Conservation (phyloP, 1,140 invertebrate species). For the Drosophila serrata region DNA sequence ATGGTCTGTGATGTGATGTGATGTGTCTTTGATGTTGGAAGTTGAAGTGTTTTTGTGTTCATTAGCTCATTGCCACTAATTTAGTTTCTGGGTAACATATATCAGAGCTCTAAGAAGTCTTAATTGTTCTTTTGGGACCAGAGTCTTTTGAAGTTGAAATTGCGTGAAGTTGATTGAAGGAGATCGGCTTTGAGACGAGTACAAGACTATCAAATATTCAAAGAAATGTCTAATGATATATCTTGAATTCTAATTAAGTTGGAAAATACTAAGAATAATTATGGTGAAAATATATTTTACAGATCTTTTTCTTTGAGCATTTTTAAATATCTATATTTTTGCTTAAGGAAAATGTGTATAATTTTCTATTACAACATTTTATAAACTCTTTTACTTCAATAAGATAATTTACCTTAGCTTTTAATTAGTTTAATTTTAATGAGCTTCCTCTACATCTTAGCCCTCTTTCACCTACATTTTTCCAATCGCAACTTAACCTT, state of each 20-base stretch:
- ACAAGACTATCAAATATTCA: conserved; percentile 4
- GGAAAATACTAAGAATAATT: conserved; percentile 10
- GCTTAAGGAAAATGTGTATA: background rate
- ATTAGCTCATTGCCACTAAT: conserved; percentile 72
- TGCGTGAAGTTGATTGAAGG: conserved; percentile 11
- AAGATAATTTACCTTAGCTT: background rate
- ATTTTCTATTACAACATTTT: background rate
- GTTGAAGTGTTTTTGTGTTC: conserved; percentile 68
- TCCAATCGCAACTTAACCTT: conserved; percentile 66
- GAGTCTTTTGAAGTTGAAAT: conserved; percentile 10
- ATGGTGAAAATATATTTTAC: too few relatives aligned
- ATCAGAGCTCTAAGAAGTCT: conserved; percentile 46
- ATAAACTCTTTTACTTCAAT: background rate
- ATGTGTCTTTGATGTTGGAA: conserved; percentile 71
- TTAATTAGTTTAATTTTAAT: conserved; percentile 1
- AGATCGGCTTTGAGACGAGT: conserved; percentile 8
- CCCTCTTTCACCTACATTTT: conserved; percentile 34
- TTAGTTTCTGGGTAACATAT: conserved; percentile 28
- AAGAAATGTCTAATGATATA: background rate
- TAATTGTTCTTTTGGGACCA: conserved; percentile 58
- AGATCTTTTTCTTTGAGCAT: too few relatives aligned
- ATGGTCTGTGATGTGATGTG: conserved; percentile 43
- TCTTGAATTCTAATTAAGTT: too few relatives aligned
- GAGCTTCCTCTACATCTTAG: background rate
- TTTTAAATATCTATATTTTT: background rate